phyloP scores from a whole-genome alignment of 2,888 invertebrate genomes.

The Toxonevra muliebris region DNA sequence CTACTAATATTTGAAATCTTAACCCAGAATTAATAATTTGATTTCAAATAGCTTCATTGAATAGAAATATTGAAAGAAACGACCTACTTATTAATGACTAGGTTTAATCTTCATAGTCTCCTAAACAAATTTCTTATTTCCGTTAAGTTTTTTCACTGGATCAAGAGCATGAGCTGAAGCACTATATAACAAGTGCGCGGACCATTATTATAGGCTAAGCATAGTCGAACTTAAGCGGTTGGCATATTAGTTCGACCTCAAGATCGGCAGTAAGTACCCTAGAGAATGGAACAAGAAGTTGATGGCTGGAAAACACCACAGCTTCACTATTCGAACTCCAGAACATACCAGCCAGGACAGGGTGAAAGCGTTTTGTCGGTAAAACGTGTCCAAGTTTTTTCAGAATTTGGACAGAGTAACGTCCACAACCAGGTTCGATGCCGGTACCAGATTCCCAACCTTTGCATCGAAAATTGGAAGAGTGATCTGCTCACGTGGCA shows the following conservation, averaged over 20 bases:
- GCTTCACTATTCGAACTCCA: conserved; percentile 26
- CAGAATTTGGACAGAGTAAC: conserved; percentile 16
- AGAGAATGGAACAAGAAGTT: conserved; percentile 10
- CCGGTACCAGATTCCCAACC: conserved; percentile 32
- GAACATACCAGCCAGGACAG: conserved; percentile 42
- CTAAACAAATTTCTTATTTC: background rate
- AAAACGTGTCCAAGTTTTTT: conserved; percentile 32
- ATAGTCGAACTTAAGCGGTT: conserved; percentile 17
- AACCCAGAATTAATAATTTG: too few species aligned
- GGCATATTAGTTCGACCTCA: conserved; percentile 26
- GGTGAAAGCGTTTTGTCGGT: conserved; percentile 36
- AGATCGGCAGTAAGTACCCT: conserved; percentile 2
- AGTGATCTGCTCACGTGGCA: conserved; percentile 19
- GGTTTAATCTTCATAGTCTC: background rate
- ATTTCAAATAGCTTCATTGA: too few species aligned
- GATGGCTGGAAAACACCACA: background rate
- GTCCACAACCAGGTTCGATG: conserved; percentile 21
- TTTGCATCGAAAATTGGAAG: conserved; percentile 26
- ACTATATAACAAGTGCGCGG: conserved; percentile 15
- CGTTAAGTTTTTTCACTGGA: conserved; percentile 10
- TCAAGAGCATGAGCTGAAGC: conserved; percentile 15
- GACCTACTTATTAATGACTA: too few species aligned
- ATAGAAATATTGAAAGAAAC: too few species aligned
- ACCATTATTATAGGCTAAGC: conserved; percentile 25
- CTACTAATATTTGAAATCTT: too few species aligned